These are phyloP conservation scores for Brachyptera putata DNA, from an alignment of 2,888 invertebrate species.

Conservation along the genomic window DNA sequence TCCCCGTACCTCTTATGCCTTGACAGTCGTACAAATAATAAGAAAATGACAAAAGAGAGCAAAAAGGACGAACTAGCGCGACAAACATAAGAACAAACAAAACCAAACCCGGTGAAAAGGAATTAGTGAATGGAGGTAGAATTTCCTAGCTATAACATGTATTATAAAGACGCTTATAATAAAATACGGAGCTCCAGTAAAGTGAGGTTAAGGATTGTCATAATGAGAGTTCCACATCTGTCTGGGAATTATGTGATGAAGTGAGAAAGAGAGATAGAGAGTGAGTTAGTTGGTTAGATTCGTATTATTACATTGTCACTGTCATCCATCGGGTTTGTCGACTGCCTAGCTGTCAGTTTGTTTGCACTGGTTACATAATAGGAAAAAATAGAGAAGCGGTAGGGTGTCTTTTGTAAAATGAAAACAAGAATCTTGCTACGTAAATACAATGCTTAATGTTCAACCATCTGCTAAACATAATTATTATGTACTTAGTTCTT, in stretches of 20 bases:
- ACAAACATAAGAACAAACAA: conserved; percentile 18
- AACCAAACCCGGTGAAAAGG: conserved; percentile 4
- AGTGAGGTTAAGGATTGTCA: conserved; percentile 15
- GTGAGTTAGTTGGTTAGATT: neutral
- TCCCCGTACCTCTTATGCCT: too few species aligned
- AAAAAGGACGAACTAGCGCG: conserved; percentile 11
- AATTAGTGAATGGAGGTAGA: conserved; percentile 17
- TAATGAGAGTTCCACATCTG: conserved; percentile 15
- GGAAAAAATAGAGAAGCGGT: neutral
- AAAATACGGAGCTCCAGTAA: neutral
- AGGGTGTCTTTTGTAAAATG: conserved; percentile 4
- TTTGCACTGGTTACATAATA: conserved; percentile 8
- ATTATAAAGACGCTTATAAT: neutral
- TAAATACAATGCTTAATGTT: neutral
- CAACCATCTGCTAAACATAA: conserved; percentile 11
- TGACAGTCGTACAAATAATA: too few species aligned
- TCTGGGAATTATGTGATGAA: neutral
- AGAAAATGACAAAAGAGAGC: conserved; percentile 22
- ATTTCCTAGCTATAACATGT: conserved; percentile 6
- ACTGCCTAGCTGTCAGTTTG: conserved; percentile 4
- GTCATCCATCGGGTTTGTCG: neutral
- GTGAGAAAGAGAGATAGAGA: neutral
- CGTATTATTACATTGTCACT: conserved; percentile 15
- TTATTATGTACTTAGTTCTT: conserved; percentile 8
- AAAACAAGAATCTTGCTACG: conserved; percentile 12